phyloP scores from a whole-genome alignment of 2,797 vertebrate species.

The Thunnus albacares region DNA sequence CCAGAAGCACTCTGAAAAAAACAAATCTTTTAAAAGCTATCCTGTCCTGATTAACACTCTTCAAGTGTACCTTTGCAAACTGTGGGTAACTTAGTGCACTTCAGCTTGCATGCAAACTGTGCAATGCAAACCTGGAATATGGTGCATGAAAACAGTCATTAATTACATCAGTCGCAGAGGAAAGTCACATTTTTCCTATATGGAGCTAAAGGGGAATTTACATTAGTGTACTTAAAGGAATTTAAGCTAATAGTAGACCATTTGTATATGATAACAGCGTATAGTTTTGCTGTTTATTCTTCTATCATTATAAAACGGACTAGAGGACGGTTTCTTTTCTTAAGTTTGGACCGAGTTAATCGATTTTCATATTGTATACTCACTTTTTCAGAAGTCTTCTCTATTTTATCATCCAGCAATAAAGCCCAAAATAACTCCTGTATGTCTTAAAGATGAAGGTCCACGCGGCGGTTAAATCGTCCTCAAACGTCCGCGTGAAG shows the following conservation, averaged over 20 bases:
- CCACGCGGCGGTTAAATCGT: not conserved
- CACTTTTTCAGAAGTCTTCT: slow-evolving; percentile 22
- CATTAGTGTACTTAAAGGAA: not conserved
- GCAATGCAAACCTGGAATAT: not conserved
- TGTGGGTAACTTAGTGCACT: not conserved
- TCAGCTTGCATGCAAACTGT: no score
- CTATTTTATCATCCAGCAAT: not conserved
- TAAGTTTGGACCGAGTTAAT: not conserved
- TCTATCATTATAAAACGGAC: not conserved
- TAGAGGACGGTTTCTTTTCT: not conserved
- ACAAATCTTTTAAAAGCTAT: slow-evolving; percentile 9
- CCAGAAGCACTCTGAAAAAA: slow-evolving; percentile 4
- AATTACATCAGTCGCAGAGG: not conserved
- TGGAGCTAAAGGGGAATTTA: not conserved
- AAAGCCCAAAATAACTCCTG: not conserved
- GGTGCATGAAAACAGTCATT: not conserved
- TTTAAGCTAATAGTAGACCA: not conserved
- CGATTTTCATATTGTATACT: slow-evolving; percentile 8
- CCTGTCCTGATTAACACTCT: not conserved
- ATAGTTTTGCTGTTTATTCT: not conserved
- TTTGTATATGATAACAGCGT: not conserved
- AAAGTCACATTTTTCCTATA: not conserved
- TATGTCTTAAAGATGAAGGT: not conserved
- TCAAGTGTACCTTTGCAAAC: not conserved
- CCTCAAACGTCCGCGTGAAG: slow-evolving; percentile 17